Evolutionary conservation across 2,888 invertebrate species (phyloP).

Genomic region (Scaptomyza polygonia): DNA sequence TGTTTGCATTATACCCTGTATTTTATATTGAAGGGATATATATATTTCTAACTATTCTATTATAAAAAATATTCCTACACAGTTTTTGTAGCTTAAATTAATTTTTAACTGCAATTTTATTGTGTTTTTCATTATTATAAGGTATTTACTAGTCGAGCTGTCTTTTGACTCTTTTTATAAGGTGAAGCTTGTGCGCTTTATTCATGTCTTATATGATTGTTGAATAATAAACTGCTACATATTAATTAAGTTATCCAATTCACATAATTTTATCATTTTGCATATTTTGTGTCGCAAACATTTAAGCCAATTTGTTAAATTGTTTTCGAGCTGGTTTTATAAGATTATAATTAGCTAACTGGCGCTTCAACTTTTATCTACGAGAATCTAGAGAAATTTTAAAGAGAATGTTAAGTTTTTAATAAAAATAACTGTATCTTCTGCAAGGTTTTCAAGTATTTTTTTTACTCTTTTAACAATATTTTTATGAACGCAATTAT

Average conservation of each 20-base stretch:
- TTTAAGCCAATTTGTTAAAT: slow-evolving; percentile 39
- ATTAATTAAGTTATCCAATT: slow-evolving; percentile 32
- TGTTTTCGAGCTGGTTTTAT: not conserved
- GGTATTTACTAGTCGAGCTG: slow-evolving; percentile 1
- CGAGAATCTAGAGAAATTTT: not conserved
- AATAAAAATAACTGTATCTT: no score
- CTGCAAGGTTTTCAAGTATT: not conserved
- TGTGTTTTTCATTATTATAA: no score
- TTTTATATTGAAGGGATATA: not conserved
- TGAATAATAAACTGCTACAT: slow-evolving; percentile 10
- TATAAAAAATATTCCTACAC: not conserved
- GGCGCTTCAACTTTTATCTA: no score
- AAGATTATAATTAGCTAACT: not conserved
- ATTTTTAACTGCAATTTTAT: not conserved
- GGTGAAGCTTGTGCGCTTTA: slow-evolving; percentile 4
- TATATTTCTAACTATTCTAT: no score
- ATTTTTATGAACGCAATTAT: not conserved
- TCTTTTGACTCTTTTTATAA: slow-evolving; percentile 1
- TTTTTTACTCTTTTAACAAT: not conserved
- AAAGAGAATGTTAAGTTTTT: not conserved
- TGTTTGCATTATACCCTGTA: slow-evolving; percentile 2
- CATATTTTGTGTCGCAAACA: slow-evolving; percentile 26
- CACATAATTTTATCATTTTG: slow-evolving; percentile 20
- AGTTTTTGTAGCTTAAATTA: not conserved
- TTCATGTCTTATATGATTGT: not conserved